phyloP scores from a whole-genome alignment of 2,888 invertebrate genomes.

The Tetragonisca angustula region DNA sequence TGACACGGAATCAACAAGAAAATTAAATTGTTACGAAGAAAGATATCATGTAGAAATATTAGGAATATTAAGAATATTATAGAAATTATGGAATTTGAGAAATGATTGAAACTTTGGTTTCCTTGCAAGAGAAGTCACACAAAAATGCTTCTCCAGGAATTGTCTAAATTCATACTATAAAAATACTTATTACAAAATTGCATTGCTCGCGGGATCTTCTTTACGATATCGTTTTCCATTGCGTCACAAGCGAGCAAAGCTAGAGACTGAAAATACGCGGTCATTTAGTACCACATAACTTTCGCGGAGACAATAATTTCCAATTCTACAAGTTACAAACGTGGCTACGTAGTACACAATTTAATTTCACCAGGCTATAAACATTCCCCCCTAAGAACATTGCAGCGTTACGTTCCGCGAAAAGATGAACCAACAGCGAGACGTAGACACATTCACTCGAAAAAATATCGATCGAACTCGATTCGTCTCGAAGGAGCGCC shows the following conservation, averaged over 20 bases:
- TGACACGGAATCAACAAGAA: no score
- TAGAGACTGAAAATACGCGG: neutral
- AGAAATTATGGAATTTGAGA: no score
- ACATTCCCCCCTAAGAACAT: neutral
- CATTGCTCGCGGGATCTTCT: neutral
- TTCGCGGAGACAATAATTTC: constrained; percentile 8
- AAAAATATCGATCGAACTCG: neutral
- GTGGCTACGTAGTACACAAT: neutral
- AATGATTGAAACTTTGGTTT: no score
- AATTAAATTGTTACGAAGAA: no score
- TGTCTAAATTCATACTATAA: neutral
- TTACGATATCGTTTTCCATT: neutral
- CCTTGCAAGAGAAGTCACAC: no score
- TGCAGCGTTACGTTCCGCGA: neutral
- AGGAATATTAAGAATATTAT: no score
- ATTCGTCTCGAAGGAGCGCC: neutral
- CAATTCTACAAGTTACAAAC: constrained; percentile 5
- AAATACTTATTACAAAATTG: neutral
- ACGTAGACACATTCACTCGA: neutral
- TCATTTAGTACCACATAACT: neutral
- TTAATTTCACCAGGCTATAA: neutral
- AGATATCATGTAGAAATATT: no score
- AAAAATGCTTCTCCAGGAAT: no score
- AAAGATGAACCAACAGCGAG: neutral
- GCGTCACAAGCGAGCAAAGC: neutral